Percentiles rank a stretch among this genome's conserved stretches.
These are phyloP conservation scores for Apodemia duryi DNA, from an alignment of 2,888 invertebrate genomes.

Conservation along the genomic window DNA sequence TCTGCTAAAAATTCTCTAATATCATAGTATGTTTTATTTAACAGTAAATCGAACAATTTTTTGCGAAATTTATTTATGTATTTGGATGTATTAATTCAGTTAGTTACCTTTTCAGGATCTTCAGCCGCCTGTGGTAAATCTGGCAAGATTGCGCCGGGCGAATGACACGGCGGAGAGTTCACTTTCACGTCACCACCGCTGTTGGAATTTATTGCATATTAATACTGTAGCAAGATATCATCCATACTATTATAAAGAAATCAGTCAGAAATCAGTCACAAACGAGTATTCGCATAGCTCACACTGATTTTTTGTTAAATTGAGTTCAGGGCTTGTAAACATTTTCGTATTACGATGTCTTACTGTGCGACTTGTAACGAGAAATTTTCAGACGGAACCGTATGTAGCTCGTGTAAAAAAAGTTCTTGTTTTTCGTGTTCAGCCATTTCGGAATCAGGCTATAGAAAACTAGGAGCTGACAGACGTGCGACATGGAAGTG, in stretches of 20 bases:
- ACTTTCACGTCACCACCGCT: constrained; percentile 64
- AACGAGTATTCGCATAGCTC: not conserved
- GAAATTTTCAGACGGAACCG: not conserved
- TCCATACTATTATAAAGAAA: not conserved
- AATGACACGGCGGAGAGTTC: constrained; percentile 59
- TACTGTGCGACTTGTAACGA: not conserved
- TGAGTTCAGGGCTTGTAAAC: not conserved
- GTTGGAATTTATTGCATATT: constrained; percentile 6
- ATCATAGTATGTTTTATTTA: too few species aligned
- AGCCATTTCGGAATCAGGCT: too few species aligned
- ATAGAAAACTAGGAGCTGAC: too few species aligned
- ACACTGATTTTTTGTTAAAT: not conserved
- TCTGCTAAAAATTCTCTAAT: too few species aligned
- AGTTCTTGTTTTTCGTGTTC: too few species aligned
- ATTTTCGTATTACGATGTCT: not conserved
- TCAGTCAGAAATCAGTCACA: too few species aligned
- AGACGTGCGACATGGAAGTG: too few species aligned
- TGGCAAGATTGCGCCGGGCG: constrained; percentile 67
- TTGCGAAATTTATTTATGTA: too few species aligned
- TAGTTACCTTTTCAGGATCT: constrained; percentile 84
- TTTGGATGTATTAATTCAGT: too few species aligned
- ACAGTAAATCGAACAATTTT: too few species aligned
- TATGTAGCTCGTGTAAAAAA: constrained; percentile 17
- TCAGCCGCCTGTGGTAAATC: constrained; percentile 74
- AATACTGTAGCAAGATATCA: not conserved